phyloP scores from a whole-genome alignment of 2,797 vertebrate species.

The Brachymystax lenok region DNA sequence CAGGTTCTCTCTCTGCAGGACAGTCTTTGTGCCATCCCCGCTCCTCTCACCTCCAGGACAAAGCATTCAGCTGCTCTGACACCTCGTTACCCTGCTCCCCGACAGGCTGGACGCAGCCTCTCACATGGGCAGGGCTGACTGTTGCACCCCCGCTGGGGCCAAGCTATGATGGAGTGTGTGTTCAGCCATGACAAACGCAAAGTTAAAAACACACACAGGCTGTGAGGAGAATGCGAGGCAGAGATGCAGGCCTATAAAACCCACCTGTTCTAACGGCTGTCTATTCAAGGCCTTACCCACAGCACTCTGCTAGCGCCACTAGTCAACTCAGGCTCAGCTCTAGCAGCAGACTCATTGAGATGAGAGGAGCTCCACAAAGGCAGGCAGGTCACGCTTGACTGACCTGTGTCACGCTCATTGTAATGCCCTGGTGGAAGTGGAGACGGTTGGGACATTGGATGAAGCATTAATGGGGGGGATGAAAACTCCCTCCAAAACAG shows the following conservation, averaged over 20 bases:
- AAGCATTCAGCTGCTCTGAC: constrained; percentile 72
- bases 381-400: constrained; percentile 29
- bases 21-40: constrained; percentile 58
- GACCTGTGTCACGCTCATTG: neutral
- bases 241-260: constrained; percentile 20
- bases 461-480: neutral
- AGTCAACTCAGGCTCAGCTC: constrained; percentile 50
- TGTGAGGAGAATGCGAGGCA: neutral
- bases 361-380: constrained; percentile 45
- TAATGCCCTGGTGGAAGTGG: constrained; percentile 12
- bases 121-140: constrained; percentile 66
- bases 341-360: constrained; percentile 62
- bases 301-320: constrained; percentile 22
- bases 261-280: constrained; percentile 66
- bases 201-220: constrained; percentile 26
- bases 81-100: constrained; percentile 75
- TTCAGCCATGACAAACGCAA: constrained; percentile 2
- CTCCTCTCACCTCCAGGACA: constrained; percentile 61
- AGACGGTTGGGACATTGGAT: constrained; percentile 17
- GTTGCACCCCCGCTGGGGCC: constrained; percentile 50
- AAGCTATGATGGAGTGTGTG: constrained; percentile 6
- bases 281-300: constrained; percentile 51
- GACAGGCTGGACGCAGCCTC: constrained; percentile 51
- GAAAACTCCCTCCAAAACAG: constrained; percentile 7
- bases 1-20: constrained; percentile 66